phyloP scores from a whole-genome alignment of 2,888 invertebrate species.

The Endomychus coccineus region DNA sequence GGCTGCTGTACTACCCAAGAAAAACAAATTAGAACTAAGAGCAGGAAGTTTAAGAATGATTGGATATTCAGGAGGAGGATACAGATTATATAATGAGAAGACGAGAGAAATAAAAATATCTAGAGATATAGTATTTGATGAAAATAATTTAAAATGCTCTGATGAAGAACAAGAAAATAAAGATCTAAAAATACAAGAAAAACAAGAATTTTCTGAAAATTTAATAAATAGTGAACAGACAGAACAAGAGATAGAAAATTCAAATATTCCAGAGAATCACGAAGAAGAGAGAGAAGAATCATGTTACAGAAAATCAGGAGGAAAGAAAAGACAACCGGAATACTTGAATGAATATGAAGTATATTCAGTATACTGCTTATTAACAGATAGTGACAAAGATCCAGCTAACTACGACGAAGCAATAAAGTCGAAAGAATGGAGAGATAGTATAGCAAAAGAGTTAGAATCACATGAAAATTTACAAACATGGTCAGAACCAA shows the following conservation, averaged over 20 bases:
- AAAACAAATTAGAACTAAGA: conserved; percentile 22
- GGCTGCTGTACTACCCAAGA: conserved; percentile 19
- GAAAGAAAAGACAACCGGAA: conserved; percentile 8
- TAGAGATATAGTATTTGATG: conserved; percentile 25
- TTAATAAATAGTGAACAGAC: conserved; percentile 8
- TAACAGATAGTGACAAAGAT: conserved; percentile 4
- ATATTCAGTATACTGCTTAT: conserved; percentile 17
- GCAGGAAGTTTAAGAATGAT: conserved; percentile 22
- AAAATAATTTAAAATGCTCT: conserved; percentile 16
- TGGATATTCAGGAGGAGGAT: conserved; percentile 24
- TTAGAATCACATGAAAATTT: conserved; percentile 16
- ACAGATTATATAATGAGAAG: conserved; percentile 21
- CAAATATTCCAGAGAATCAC: too few species aligned
- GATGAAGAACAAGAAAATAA: conserved; percentile 10
- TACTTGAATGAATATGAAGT: conserved; percentile 16
- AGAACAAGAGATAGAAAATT: conserved; percentile 1
- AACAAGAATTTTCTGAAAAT: conserved; percentile 7
- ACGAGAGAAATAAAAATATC: conserved; percentile 19
- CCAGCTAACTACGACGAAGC: conserved; percentile 8
- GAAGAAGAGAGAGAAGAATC: background rate
- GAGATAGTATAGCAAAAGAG: conserved; percentile 22
- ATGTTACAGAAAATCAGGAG: conserved; percentile 9
- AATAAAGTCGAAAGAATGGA: conserved; percentile 13
- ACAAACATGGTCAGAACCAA: conserved; percentile 16
- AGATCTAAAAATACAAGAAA: conserved; percentile 10